phyloP scores from a whole-genome alignment of 2,797 vertebrate species.

The Lates japonicus region DNA sequence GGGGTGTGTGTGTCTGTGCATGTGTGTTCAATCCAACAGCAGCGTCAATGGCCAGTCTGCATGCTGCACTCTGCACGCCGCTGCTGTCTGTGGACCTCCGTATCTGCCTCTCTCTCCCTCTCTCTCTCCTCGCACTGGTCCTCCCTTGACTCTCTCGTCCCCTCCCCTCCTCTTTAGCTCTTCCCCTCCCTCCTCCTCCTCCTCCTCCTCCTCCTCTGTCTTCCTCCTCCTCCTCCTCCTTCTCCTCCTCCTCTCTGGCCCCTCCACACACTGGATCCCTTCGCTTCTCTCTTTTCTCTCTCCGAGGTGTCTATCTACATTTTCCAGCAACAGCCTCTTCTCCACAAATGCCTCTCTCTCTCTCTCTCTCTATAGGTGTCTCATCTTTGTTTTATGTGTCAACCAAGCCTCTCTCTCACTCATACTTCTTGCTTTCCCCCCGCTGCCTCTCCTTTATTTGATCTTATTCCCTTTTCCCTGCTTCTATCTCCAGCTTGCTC shows the following conservation, averaged over 20 bases:
- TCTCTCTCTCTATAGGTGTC: constrained; percentile 43
- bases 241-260: constrained; percentile 35
- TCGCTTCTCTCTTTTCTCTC: constrained; percentile 57
- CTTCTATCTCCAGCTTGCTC: constrained; percentile 42
- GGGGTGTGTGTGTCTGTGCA: constrained; percentile 61
- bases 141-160: constrained; percentile 22
- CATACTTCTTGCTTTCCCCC: constrained; percentile 38
- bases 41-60: constrained; percentile 66
- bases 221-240: constrained; percentile 35
- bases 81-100: constrained; percentile 68
- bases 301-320: constrained; percentile 74
- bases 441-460: constrained; percentile 61
- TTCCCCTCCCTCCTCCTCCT: constrained; percentile 27
- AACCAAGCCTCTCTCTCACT: constrained; percentile 46
- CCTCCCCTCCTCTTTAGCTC: constrained; percentile 18
- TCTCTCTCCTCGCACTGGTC: constrained; percentile 47
- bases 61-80: constrained; percentile 68
- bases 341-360: constrained; percentile 36
- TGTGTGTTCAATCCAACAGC: constrained; percentile 70
- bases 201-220: neutral
- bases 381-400: constrained; percentile 77
- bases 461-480: constrained; percentile 58
- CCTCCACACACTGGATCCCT: constrained; percentile 60
- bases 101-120: constrained; percentile 64
- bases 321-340: constrained; percentile 72